Evolutionary conservation across 2,113 vertebrate species (phyloP), one percentile per base, ranked within the genome.

Genomic region (Oenanthe melanoleuca): DNA sequence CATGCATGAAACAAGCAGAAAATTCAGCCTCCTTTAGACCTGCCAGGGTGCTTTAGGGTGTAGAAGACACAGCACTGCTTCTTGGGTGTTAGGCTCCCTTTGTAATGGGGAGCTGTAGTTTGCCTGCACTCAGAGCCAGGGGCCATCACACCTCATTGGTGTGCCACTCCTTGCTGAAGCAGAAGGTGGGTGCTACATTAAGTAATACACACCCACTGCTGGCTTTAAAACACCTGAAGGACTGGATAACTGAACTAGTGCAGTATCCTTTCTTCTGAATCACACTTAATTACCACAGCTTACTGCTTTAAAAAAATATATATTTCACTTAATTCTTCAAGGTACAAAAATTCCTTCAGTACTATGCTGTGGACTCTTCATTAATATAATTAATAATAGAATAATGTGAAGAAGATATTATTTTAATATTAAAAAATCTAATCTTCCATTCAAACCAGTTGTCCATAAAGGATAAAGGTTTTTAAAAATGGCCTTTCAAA

Each of bases 91-190:
- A 31, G 40, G 13, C 49, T 42, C 37, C 33, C 8, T 22, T 17
- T 2, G 3, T 12, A 29, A 49, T 0, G 2, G 22, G 37, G 8
- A 63, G 42, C 16, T 4, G 4, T 14, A 1, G 1, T 15, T 47
- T 26, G 26, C 21, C 52, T 14, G 61, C 23, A 20, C 44, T 29
- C 42, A 4, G 38, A 87, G 56, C 13, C 50, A 70, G 5, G 6
- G 47, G 31, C 37, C 37, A 61, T 50, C 1, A 0, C 3, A 53
- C 12, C 37, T 60, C 44, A 18, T 8, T 28, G 33, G 11, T 44
- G 45, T 7, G 55, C 63, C 14, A 31, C 31, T 52, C 21, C 38
- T 38, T 42, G 33, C 23, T 49, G 60, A 88, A 77, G n/a, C 5
- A 20, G 2, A 34, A 50, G 2, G 29, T 77, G 52, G 25, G 14